Conservation (phyloP, 2,113 vertebrate genomes). For the Andinoacara biseriatus region DNA sequence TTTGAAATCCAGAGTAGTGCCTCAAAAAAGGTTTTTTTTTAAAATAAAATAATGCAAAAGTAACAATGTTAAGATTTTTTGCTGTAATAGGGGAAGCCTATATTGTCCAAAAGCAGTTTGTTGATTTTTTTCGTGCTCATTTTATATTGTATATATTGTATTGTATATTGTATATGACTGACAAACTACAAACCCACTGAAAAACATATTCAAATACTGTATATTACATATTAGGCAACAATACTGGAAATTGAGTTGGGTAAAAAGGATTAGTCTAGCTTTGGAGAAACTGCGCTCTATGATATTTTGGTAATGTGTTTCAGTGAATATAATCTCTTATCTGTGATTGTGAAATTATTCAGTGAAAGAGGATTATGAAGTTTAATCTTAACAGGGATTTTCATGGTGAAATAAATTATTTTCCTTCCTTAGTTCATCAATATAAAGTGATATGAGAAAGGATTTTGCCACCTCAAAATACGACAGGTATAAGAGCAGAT, state of each 20-base stretch:
- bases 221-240: slow-evolving; percentile 33
- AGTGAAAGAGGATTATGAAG: slow-evolving; percentile 62
- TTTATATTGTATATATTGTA: no score
- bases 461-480: slow-evolving; percentile 50
- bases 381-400: slow-evolving; percentile 71
- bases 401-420: slow-evolving; percentile 53
- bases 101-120: neutral
- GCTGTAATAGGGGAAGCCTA: neutral
- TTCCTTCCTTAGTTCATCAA: slow-evolving; percentile 47
- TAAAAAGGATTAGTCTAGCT: slow-evolving; percentile 60
- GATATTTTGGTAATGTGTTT: slow-evolving; percentile 55
- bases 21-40: neutral
- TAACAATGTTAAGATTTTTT: neutral
- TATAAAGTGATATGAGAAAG: slow-evolving; percentile 44
- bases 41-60: neutral
- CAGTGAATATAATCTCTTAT: slow-evolving; percentile 60
- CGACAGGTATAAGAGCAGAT: slow-evolving; percentile 36
- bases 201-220: slow-evolving; percentile 36
- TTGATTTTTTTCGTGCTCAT: neutral
- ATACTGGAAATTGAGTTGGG: slow-evolving; percentile 53
- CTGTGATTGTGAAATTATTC: slow-evolving; percentile 65
- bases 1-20: neutral
- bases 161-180: neutral
- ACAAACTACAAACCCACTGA: slow-evolving; percentile 10
- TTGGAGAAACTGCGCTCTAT: neutral